Conservation (phyloP, 2,888 invertebrate species). For the Cataglyphis rosenhaueri region DNA sequence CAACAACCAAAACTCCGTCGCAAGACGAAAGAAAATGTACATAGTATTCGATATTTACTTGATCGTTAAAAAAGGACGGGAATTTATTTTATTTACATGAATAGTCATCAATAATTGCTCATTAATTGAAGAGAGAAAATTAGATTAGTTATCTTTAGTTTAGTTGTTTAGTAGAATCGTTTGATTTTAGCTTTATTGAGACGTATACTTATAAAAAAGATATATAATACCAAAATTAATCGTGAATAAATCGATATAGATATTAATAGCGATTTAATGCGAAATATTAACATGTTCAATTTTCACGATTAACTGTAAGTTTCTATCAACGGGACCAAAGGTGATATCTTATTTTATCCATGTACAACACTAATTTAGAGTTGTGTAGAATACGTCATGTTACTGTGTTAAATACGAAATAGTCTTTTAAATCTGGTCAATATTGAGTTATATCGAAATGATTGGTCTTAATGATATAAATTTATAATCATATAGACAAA, state of each 20-base stretch:
- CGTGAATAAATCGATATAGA: conserved; percentile 62
- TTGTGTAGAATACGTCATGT: conserved; percentile 54
- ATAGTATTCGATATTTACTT: conserved; percentile 53
- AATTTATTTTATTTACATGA: conserved; percentile 48
- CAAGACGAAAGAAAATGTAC: conserved; percentile 57
- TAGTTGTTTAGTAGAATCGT: conserved; percentile 51
- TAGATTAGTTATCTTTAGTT: conserved; percentile 63
- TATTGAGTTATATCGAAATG: conserved; percentile 56
- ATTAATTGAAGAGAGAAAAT: conserved; percentile 31
- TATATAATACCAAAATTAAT: conserved; percentile 66
- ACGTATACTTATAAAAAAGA: conserved; percentile 24
- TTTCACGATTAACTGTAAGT: conserved; percentile 79
- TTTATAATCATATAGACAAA: neutral
- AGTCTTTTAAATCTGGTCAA: conserved; percentile 74
- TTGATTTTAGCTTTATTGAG: conserved; percentile 58
- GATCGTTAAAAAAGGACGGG: neutral
- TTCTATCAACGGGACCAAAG: conserved; percentile 84
- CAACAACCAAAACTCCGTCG: conserved; percentile 27
- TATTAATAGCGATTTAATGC: conserved; percentile 62
- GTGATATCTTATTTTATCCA: conserved; percentile 80
- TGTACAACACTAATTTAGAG: conserved; percentile 76
- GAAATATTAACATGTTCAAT: conserved; percentile 75
- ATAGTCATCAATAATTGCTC: conserved; percentile 70
- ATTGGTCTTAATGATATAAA: conserved; percentile 33
- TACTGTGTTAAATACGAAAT: conserved; percentile 41